Percentiles rank a stretch among this genome's conserved stretches.
phyloP scores from a whole-genome alignment of 1,140 invertebrate species.

The Protaetia brevitarsis region DNA sequence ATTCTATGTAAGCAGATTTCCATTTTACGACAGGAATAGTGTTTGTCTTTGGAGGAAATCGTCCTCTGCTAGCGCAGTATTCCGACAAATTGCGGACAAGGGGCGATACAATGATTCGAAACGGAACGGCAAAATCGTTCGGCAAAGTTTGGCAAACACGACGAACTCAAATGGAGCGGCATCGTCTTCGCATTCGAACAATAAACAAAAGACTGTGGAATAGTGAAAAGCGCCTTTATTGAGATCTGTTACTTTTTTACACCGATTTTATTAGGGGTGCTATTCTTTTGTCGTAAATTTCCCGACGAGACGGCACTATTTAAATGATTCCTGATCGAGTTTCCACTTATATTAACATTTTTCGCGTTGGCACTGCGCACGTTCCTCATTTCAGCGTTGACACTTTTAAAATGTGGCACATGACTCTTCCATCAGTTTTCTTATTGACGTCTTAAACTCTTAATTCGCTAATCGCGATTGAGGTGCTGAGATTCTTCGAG shows the following conservation, averaged over 20 bases:
- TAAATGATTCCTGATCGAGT: conserved; percentile 18
- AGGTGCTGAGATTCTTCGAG: neutral
- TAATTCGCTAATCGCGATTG: neutral
- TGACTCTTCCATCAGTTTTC: neutral
- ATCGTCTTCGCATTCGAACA: too few species aligned
- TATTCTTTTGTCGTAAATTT: neutral
- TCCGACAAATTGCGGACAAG: too few species aligned
- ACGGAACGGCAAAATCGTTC: too few species aligned
- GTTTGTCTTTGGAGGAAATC: too few species aligned
- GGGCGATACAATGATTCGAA: too few species aligned
- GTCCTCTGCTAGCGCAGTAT: too few species aligned
- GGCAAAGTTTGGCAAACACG: too few species aligned
- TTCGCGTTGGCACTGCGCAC: conserved; percentile 24
- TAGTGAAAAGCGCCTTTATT: too few species aligned
- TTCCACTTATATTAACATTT: conserved; percentile 6
- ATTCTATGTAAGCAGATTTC: too few species aligned
- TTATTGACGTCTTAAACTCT: neutral
- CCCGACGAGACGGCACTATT: neutral
- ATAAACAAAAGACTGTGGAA: too few species aligned
- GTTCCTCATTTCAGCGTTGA: neutral
- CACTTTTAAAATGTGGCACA: neutral
- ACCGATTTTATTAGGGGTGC: neutral
- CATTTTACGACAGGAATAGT: too few species aligned
- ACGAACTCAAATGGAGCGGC: too few species aligned
- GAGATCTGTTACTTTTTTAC: neutral